phyloP scores from a whole-genome alignment of 1,140 invertebrate genomes.

The Drosophila setifemur region DNA sequence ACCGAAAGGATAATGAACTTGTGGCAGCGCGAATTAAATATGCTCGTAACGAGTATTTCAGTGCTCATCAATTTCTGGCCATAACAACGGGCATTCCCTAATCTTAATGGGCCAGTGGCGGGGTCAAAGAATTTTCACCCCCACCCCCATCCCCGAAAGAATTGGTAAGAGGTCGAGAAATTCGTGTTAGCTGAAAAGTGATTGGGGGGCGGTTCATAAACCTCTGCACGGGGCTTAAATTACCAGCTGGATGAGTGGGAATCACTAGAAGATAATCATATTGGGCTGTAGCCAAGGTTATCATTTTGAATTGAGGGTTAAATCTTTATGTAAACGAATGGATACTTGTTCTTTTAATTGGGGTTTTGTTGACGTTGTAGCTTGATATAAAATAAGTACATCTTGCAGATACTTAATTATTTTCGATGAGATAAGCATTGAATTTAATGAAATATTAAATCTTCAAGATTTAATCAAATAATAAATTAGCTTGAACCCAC shows the following conservation, averaged over 20 bases:
- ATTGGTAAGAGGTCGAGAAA: constrained; percentile 5
- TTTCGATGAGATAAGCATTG: too few species aligned
- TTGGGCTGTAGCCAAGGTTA: background rate
- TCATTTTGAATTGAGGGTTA: too few species aligned
- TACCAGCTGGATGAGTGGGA: constrained; percentile 7
- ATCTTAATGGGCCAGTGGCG: constrained; percentile 35
- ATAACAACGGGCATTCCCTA: constrained; percentile 44
- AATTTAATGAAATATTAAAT: too few species aligned
- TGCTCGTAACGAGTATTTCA: constrained; percentile 55
- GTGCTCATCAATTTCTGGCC: constrained; percentile 57
- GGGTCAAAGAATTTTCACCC: constrained; percentile 47
- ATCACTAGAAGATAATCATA: background rate
- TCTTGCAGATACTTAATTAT: too few species aligned
- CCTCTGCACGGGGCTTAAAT: background rate
- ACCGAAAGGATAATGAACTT: constrained; percentile 69
- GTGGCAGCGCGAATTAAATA: constrained; percentile 39
- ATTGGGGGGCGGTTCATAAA: background rate
- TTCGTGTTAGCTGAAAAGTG: constrained; percentile 7
- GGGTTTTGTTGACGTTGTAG: too few species aligned
- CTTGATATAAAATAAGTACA: too few species aligned
- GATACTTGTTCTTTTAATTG: too few species aligned
- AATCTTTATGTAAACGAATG: too few species aligned
- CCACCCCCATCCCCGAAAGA: background rate
- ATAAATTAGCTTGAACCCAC: too few species aligned
- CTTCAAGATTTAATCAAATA: too few species aligned